Evolutionary conservation across 1,140 invertebrate species (phyloP).

Genomic region (Mesaphorura yosii): DNA sequence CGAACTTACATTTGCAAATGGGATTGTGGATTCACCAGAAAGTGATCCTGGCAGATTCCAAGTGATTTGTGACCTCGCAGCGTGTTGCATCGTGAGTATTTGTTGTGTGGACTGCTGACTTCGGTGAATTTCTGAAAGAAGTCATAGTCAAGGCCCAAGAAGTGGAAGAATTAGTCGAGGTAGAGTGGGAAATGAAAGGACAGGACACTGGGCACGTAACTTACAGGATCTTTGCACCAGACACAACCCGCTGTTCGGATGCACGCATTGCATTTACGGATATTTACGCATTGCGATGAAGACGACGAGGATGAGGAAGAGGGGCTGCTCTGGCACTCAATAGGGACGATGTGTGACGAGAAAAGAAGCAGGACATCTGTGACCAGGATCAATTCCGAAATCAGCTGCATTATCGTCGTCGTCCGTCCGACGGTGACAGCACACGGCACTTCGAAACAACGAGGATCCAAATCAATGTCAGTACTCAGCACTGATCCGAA

Average conservation of each 20-base stretch:
- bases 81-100: conserved; percentile 14
- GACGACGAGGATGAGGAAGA: too few relatives aligned
- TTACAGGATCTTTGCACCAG: conserved; percentile 22
- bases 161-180: too few relatives aligned
- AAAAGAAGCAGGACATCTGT: too few relatives aligned
- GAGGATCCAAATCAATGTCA: too few relatives aligned
- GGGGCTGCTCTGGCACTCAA: too few relatives aligned
- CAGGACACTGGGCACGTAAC: background rate
- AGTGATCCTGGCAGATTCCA: background rate
- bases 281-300: background rate
- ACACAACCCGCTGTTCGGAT: conserved; percentile 10
- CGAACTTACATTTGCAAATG: conserved; percentile 3
- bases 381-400: too few relatives aligned
- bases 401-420: too few relatives aligned
- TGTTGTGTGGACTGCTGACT: background rate
- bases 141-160: background rate
- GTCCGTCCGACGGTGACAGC: too few relatives aligned
- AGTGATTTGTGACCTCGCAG: background rate
- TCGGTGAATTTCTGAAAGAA: conserved; percentile 15
- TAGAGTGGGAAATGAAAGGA: too few relatives aligned
- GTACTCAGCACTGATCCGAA: too few relatives aligned
- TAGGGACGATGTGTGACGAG: too few relatives aligned
- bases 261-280: conserved; percentile 10
- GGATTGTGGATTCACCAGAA: conserved; percentile 12
- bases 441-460: too few relatives aligned